Conservation (phyloP, 2,888 invertebrate species). For the Parapristionchus giblindavisi region DNA sequence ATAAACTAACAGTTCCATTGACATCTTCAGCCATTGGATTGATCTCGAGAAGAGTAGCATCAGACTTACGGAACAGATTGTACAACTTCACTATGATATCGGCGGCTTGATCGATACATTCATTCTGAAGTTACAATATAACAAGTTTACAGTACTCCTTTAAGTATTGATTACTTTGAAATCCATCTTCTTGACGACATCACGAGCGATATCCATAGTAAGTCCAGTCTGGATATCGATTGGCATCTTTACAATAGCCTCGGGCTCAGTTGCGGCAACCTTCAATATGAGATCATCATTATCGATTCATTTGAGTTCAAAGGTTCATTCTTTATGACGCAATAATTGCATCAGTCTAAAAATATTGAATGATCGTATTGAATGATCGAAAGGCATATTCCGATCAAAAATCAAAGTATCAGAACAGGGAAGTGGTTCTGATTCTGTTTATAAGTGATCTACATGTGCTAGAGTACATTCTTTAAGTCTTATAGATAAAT, state of each 20-base stretch:
- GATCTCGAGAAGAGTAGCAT: conserved; percentile 96
- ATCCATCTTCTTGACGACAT: conserved; percentile 67
- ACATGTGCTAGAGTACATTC: neutral
- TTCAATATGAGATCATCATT: too few relatives aligned
- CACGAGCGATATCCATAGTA: conserved; percentile 58
- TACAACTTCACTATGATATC: conserved; percentile 72
- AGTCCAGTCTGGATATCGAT: conserved; percentile 66
- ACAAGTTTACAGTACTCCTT: neutral
- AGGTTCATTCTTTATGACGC: too few relatives aligned
- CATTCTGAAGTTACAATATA: conserved; percentile 44
- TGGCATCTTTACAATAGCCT: conserved; percentile 81
- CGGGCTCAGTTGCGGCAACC: conserved; percentile 90
- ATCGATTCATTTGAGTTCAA: neutral
- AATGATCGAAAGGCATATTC: too few relatives aligned
- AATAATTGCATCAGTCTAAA: too few relatives aligned
- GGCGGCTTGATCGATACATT: conserved; percentile 62
- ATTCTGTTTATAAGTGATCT: too few relatives aligned
- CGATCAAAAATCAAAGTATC: too few relatives aligned
- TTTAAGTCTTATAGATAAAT: too few relatives aligned
- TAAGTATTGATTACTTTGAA: conserved; percentile 52
- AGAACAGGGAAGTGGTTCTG: too few relatives aligned
- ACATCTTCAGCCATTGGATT: conserved; percentile 97
- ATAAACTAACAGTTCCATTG: conserved; percentile 76
- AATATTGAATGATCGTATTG: too few relatives aligned
- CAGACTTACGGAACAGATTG: conserved; percentile 86